These are phyloP conservation scores for Erythrocebus patas DNA, from an alignment of 2,113 vertebrate species.

Conservation along the genomic window DNA sequence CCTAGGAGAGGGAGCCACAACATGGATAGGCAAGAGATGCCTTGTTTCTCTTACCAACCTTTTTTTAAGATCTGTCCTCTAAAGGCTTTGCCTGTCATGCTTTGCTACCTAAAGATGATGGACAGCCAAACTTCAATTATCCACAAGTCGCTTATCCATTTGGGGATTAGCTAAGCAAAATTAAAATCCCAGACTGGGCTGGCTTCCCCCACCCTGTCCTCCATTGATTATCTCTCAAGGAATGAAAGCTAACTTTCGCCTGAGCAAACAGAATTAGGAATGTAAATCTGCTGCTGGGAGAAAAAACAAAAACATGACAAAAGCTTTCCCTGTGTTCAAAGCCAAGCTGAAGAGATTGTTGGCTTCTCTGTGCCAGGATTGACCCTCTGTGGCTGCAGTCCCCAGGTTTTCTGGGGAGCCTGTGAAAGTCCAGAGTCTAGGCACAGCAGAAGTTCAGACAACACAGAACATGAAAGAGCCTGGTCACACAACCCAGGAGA, in stretches of 20 bases:
- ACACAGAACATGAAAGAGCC: not conserved
- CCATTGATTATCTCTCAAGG: not conserved
- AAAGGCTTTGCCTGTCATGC: not conserved
- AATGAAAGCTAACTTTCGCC: constrained; percentile 18
- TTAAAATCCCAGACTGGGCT: constrained; percentile 26
- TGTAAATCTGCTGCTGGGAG: not conserved
- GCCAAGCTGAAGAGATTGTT: not conserved
- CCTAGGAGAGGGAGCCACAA: not conserved
- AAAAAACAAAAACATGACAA: not conserved
- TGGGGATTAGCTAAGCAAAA: constrained; percentile 38
- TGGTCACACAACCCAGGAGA: not conserved
- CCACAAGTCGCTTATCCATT: constrained; percentile 44
- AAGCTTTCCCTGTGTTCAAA: not conserved
- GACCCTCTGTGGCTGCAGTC: not conserved
- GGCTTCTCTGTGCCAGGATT: not conserved
- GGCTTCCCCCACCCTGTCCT: not conserved
- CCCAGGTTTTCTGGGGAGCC: not conserved
- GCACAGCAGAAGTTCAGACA: constrained; percentile 30
- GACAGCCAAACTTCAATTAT: constrained; percentile 29
- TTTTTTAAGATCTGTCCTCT: not conserved
- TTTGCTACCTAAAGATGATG: constrained; percentile 37
- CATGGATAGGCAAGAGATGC: not conserved
- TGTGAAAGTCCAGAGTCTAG: not conserved
- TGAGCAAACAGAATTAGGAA: constrained; percentile 41
- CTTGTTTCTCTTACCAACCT: not conserved